phyloP scores from a whole-genome alignment of 2,888 invertebrate species.

The Zaprionus lineosus region DNA sequence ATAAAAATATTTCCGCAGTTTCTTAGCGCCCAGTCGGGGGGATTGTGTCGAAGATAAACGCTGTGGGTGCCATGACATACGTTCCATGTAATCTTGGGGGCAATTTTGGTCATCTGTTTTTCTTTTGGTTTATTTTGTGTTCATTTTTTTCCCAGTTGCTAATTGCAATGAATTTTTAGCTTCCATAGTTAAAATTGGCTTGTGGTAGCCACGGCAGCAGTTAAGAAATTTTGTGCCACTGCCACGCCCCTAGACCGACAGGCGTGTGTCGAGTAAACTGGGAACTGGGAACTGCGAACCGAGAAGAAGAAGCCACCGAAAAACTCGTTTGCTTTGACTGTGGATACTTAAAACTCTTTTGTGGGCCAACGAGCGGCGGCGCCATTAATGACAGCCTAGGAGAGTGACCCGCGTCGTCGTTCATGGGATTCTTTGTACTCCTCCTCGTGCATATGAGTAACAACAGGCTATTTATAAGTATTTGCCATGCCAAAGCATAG shows the following conservation, averaged over 20 bases:
- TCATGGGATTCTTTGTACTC: slow-evolving; percentile 17
- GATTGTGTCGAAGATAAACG: too few species aligned
- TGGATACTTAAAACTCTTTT: slow-evolving; percentile 49
- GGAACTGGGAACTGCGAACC: slow-evolving; percentile 16
- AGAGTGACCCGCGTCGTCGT: slow-evolving; percentile 42
- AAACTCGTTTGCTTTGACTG: slow-evolving; percentile 56
- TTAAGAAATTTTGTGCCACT: slow-evolving; percentile 36
- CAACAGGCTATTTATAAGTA: slow-evolving; percentile 55
- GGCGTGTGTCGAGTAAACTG: slow-evolving; percentile 9
- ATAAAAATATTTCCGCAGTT: too few species aligned
- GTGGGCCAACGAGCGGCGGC: slow-evolving; percentile 76
- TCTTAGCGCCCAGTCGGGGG: too few species aligned
- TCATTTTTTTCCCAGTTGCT: slow-evolving; percentile 32
- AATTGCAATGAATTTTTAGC: slow-evolving; percentile 53
- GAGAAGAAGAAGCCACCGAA: slow-evolving; percentile 27
- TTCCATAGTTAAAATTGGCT: slow-evolving; percentile 31
- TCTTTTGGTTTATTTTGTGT: neutral
- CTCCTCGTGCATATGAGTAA: slow-evolving; percentile 12
- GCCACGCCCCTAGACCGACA: too few species aligned
- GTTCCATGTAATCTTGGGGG: slow-evolving; percentile 4
- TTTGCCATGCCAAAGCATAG: slow-evolving; percentile 7
- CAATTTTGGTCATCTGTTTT: neutral
- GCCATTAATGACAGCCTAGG: slow-evolving; percentile 73
- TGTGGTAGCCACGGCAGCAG: slow-evolving; percentile 24
- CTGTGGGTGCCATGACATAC: slow-evolving; percentile 4